Evolutionary conservation across 2,113 vertebrate genomes (phyloP).

Genomic region (Sterrhoptilus dennistouni): DNA sequence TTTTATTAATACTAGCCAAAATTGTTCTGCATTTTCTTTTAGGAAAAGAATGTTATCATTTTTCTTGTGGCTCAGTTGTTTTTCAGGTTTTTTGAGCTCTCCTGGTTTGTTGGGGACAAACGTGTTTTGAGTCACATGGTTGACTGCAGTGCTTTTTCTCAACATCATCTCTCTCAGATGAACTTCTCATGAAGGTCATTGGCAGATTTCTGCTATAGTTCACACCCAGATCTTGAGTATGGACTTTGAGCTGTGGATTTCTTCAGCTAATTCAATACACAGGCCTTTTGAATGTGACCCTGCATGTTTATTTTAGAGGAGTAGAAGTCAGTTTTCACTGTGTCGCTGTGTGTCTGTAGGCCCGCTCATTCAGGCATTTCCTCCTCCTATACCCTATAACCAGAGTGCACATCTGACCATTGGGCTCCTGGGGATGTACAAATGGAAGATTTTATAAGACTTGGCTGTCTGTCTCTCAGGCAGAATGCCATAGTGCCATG

Average conservation of each 20-base stretch:
- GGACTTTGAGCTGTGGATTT: not conserved
- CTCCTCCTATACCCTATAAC: not conserved
- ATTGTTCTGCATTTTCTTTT: not conserved
- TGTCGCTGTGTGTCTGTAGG: not conserved
- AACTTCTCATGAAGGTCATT: not conserved
- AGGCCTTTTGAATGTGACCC: not conserved
- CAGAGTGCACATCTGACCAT: accelerated
- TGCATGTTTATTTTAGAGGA: not conserved
- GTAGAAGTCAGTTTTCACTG: not conserved
- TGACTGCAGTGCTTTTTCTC: not conserved
- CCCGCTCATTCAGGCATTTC: not conserved
- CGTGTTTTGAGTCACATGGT: not conserved
- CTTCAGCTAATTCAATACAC: not conserved
- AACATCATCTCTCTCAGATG: not conserved
- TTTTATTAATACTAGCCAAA: not conserved
- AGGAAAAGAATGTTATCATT: not conserved
- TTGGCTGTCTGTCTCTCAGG: not conserved
- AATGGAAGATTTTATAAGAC: not conserved
- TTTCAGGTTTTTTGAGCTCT: not conserved
- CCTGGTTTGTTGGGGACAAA: not conserved
- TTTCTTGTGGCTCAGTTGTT: not conserved
- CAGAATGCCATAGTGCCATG: not conserved
- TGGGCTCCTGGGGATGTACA: not conserved
- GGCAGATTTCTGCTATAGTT: not conserved
- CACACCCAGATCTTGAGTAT: not conserved